phyloP scores from a whole-genome alignment of 2,797 vertebrate species.

The Spinus olivaceus region DNA sequence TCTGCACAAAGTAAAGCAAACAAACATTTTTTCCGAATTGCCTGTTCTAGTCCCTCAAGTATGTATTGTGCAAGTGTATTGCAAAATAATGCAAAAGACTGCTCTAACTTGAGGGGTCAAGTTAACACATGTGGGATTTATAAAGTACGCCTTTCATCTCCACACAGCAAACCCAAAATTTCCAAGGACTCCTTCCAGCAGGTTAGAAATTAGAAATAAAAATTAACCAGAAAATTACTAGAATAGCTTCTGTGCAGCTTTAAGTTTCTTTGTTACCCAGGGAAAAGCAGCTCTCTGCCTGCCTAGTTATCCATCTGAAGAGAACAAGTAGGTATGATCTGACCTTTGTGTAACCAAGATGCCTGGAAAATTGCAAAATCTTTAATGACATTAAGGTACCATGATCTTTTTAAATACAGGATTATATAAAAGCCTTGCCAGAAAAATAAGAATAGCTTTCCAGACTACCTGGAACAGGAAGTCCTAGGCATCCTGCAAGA shows the following conservation, averaged over 20 bases:
- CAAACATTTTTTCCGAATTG: not conserved
- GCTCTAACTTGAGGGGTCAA: not conserved
- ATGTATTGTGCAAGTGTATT: not conserved
- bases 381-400: not conserved
- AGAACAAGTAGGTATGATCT: not conserved
- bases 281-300: not conserved
- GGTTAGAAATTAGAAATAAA: not conserved
- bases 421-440: not conserved
- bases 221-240: not conserved
- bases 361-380: not conserved
- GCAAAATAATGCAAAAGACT: slow-evolving; percentile 12
- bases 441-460: not conserved
- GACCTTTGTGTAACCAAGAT: not conserved
- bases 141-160: not conserved
- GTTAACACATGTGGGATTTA: not conserved
- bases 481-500: not conserved
- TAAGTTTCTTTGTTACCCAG: not conserved
- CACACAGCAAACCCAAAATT: not conserved
- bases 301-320: not conserved
- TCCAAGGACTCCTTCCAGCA: not conserved
- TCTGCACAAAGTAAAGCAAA: not conserved
- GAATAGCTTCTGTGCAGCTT: not conserved
- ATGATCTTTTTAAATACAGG: not conserved
- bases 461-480: not conserved
- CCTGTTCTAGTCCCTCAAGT: not conserved